phyloP scores from a whole-genome alignment of 2,888 invertebrate species.

The Vannuccia rotundouncinata region DNA sequence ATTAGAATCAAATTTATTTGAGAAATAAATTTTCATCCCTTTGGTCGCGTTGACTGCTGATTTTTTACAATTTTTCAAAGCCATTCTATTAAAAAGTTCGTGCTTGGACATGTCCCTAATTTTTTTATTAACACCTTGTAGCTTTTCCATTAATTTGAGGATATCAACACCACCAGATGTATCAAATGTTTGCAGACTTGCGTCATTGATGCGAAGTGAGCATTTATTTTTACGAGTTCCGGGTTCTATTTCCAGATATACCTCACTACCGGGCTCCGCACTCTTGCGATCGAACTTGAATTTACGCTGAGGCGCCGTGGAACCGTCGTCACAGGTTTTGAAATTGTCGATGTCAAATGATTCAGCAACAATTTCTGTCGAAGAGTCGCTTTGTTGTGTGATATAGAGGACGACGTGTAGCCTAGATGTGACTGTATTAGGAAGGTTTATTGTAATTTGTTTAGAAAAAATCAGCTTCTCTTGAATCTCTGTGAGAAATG shows the following conservation, averaged over 20 bases:
- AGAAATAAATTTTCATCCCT: constrained; percentile 5
- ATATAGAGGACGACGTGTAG: neutral
- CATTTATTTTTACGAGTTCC: constrained; percentile 21
- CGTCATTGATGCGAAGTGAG: constrained; percentile 17
- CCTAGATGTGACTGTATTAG: neutral
- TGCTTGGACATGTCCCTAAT: neutral
- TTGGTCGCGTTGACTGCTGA: neutral
- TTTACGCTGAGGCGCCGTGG: neutral
- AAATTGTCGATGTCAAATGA: neutral
- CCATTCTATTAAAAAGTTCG: neutral
- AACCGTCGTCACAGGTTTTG: neutral
- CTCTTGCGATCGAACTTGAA: constrained; percentile 16
- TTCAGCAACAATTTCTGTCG: constrained; percentile 20
- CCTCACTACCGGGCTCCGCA: neutral
- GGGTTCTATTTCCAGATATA: neutral
- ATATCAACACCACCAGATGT: constrained; percentile 22
- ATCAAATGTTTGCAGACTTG: neutral
- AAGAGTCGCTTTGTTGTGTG: neutral
- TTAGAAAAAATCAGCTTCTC: neutral
- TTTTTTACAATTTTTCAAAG: neutral
- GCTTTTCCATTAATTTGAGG: constrained; percentile 13
- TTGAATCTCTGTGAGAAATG: neutral
- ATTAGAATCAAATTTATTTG: constrained; percentile 17
- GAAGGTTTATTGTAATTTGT: neutral
- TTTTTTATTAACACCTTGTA: constrained; percentile 28